Base-by-base conservation (phyloP, 2,888 invertebrate genomes). In the Prionchulus punctatus region DNA sequence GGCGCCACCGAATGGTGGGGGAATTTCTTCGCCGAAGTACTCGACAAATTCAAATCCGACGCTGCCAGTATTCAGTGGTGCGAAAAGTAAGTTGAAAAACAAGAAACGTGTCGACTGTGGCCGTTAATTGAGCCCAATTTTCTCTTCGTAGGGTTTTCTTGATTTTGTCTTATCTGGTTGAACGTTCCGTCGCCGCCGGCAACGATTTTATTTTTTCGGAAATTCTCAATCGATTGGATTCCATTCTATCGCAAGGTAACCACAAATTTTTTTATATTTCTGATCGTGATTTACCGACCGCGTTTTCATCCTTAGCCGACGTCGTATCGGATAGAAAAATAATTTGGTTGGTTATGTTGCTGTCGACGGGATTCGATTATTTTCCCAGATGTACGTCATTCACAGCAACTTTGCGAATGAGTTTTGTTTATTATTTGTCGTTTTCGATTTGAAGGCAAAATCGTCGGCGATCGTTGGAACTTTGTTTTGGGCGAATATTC, bases 101-200 rank as follows among this genome's bases (percentile, higher is more conserved):
- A n/a, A n/a, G n/a, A n/a, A n/a, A n/a, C n/a, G n/a, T n/a, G n/a
- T 7, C 36, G 7, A 36, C 18, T 7, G 18, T 36, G 36, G 36
- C 7, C 36, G 36, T 18, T 7, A 36, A 36, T 12, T 18, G 36
- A 36, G 47, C 21, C n/a, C 21, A 47, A 21, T 3, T 15, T 12
- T 27, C 12, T 47, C 36, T 61, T 67, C 67, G 1, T 72, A 84
- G 86, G 67, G 84, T 89, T 59, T 86, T 91, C 67, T 83, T 89
- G 62, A 76, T 90, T 58, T 75, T 90, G 60, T 84, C 86, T 61
- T 88, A 86, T 73, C 79, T 91, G 76, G 85, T 85, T 56, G 84
- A 88, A 65, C 84, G 85, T 70, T 84, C 83, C 59, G 76, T 84
- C 65, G n/a, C 18, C n/a, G 21, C 21, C 21, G 53, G 53, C 4